phyloP scores from a whole-genome alignment of 2,888 invertebrate species.

The Cataglyphis cursor region DNA sequence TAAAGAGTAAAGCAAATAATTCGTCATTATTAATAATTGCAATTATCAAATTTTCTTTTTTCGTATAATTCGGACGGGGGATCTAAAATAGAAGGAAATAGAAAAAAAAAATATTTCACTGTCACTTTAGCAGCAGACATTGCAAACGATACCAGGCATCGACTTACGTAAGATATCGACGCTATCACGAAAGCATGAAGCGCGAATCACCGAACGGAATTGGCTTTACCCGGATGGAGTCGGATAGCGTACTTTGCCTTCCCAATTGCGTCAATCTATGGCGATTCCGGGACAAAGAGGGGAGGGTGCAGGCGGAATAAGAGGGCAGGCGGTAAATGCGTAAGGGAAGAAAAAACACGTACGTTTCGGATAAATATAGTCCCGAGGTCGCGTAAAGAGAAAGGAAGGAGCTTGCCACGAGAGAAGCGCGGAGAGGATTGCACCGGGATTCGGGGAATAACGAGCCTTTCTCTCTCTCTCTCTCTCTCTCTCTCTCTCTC shows the following conservation, averaged over 20 bases:
- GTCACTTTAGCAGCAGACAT: neutral
- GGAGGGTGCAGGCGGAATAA: neutral
- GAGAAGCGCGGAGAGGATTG: conserved; percentile 39
- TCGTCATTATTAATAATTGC: neutral
- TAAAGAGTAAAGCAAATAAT: neutral
- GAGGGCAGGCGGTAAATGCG: neutral
- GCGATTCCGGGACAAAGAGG: neutral
- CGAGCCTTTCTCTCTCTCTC: conserved; percentile 16
- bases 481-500: neutral
- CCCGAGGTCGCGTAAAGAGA: conserved; percentile 73
- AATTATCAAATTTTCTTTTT: conserved; percentile 10
- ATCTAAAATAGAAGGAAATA: neutral
- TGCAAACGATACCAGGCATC: conserved; percentile 15
- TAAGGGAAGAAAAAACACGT: conserved; percentile 52
- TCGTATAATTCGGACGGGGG: neutral
- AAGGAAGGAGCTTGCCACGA: conserved; percentile 57
- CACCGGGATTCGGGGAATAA: conserved; percentile 51
- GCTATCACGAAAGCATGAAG: neutral
- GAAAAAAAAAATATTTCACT: neutral
- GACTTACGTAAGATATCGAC: conserved; percentile 29
- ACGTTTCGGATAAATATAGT: conserved; percentile 79
- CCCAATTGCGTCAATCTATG: conserved; percentile 35
- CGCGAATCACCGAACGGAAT: conserved; percentile 36
- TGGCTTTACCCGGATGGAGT: neutral
- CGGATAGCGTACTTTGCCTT: conserved; percentile 31